These are phyloP conservation scores for Pterocles gutturalis DNA, from an alignment of 2,113 vertebrate genomes.

Conservation along the genomic window DNA sequence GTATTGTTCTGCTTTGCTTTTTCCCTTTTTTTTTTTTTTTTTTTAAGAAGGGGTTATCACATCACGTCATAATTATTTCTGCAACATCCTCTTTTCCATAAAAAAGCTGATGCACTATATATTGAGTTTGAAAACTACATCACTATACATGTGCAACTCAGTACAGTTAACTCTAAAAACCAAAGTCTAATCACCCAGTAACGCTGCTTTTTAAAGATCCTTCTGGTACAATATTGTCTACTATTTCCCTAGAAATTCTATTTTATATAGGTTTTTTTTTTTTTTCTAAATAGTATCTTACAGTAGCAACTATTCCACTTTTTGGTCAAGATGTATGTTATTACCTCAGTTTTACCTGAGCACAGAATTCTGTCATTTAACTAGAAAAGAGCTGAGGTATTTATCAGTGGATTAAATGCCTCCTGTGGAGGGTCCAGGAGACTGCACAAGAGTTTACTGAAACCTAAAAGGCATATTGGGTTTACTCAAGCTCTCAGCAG, in stretches of 20 bases:
- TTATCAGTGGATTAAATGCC: background rate
- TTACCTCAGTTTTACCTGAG: background rate
- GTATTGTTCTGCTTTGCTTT: conserved; percentile 82
- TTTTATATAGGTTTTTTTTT: background rate
- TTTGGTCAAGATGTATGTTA: background rate
- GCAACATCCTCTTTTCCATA: conserved; percentile 86
- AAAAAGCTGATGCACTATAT: conserved; percentile 74
- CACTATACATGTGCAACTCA: background rate
- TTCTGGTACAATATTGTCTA: background rate
- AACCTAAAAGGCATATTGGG: background rate
- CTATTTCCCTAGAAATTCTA: background rate
- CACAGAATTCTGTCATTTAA: background rate
- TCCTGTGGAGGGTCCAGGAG: background rate
- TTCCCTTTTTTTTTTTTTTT: conserved; percentile 66
- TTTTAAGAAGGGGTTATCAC: conserved; percentile 59
- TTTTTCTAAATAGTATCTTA: background rate
- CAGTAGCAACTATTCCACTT: background rate
- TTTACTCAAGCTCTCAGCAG: conserved; percentile 1
- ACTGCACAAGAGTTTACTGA: background rate
- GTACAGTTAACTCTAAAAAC: background rate
- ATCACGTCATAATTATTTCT: conserved; percentile 75
- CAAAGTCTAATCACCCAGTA: background rate
- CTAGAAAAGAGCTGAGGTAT: background rate
- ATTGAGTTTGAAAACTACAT: conserved; percentile 73
- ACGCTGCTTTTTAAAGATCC: background rate